These are phyloP conservation scores for Sitta carolinensis DNA, from an alignment of 2,797 vertebrate genomes.

Conservation along the genomic window DNA sequence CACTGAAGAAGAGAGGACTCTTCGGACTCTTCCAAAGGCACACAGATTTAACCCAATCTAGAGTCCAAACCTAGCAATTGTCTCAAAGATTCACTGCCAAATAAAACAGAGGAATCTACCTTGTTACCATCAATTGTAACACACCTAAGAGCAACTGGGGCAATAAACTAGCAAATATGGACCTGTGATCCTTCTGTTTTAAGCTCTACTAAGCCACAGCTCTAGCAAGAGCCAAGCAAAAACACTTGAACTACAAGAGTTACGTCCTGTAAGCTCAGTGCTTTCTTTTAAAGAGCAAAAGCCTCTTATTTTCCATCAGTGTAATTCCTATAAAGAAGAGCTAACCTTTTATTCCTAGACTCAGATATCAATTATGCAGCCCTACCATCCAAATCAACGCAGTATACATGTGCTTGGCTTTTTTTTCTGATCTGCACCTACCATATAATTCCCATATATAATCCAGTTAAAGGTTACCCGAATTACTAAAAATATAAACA, in stretches of 20 bases:
- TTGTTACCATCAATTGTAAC: neutral
- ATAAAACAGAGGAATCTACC: neutral
- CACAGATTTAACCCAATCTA: neutral
- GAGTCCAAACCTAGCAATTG: neutral
- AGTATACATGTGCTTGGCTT: accelerated
- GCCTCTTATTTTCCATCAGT: neutral
- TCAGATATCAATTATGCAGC: neutral
- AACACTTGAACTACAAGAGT: neutral
- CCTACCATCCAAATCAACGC: neutral
- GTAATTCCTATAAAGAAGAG: neutral
- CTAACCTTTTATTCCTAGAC: neutral
- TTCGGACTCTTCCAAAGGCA: neutral
- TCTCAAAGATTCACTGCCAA: neutral
- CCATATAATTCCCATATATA: neutral
- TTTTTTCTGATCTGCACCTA: neutral
- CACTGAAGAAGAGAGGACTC: neutral
- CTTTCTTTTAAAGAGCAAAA: neutral
- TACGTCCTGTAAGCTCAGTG: neutral
- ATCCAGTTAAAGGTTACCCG: neutral
- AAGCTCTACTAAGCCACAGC: neutral
- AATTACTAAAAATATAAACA: neutral
- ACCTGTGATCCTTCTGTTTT: neutral
- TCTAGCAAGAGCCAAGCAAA: neutral
- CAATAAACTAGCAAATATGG: neutral
- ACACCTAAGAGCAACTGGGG: neutral